These are phyloP conservation scores for Colletes collaris DNA, from an alignment of 2,888 invertebrate genomes.

Conservation along the genomic window DNA sequence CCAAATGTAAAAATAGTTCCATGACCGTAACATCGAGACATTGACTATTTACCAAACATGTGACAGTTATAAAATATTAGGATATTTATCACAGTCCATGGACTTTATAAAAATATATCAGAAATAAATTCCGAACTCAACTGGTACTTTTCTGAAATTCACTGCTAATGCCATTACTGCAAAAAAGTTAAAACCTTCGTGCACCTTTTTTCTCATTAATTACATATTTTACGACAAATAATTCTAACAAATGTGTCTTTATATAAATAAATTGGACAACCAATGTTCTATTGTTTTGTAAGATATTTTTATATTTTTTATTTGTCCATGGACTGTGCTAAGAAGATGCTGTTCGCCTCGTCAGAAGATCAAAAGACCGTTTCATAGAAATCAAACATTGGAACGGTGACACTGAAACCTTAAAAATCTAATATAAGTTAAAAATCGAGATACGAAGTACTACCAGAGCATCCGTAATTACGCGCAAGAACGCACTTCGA, in stretches of 20 bases:
- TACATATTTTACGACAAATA: not conserved
- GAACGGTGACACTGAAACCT: conserved; percentile 28
- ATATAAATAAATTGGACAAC: not conserved
- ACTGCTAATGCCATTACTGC: not conserved
- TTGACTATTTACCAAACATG: conserved; percentile 6
- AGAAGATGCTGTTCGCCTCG: not conserved
- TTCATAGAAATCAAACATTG: conserved; percentile 23
- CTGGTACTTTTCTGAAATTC: not conserved
- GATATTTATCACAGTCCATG: conserved; percentile 14
- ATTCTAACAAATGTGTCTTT: not conserved
- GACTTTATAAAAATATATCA: conserved; percentile 18
- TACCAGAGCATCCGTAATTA: conserved; percentile 40
- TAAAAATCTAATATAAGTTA: conserved; percentile 54
- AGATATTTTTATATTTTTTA: not conserved
- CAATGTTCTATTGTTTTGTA: not conserved
- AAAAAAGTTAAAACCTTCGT: not conserved
- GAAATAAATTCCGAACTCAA: not conserved
- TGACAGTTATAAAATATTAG: conserved; percentile 6
- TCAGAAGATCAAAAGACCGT: conserved; percentile 25
- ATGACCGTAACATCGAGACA: conserved; percentile 16
- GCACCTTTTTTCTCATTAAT: not conserved
- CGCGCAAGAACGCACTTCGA: conserved; percentile 19
- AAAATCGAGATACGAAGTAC: conserved; percentile 24
- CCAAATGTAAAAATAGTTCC: conserved; percentile 11
- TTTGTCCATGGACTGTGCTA: conserved; percentile 21